Evolutionary conservation across 2,888 invertebrate species (phyloP).

Genomic region (Molorchus minor): DNA sequence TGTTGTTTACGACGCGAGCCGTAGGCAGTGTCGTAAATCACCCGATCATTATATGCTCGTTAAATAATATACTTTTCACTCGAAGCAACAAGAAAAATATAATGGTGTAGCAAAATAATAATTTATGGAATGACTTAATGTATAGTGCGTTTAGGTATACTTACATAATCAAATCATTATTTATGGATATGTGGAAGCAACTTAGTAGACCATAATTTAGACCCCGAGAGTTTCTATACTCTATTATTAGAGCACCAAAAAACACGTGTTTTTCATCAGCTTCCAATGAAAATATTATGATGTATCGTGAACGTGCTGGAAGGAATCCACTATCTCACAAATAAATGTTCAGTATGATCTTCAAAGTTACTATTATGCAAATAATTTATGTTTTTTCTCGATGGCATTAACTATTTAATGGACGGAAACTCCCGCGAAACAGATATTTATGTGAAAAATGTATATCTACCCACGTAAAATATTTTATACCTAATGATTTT

Average conservation of each 20-base stretch:
- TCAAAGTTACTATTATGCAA: slow-evolving; percentile 9
- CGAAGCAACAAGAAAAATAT: background rate
- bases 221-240: background rate
- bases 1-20: no score
- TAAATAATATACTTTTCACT: no score
- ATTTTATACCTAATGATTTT: no score
- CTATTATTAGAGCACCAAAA: slow-evolving; percentile 12
- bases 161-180: no score
- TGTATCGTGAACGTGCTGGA: slow-evolving; percentile 4
- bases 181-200: no score
- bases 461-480: no score
- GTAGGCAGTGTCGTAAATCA: no score
- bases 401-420: slow-evolving; percentile 2
- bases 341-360: slow-evolving; percentile 6
- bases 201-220: background rate
- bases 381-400: slow-evolving; percentile 5
- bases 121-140: no score
- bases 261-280: slow-evolving; percentile 15
- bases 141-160: no score
- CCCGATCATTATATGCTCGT: no score
- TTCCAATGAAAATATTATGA: slow-evolving; percentile 12
- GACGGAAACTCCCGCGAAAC: background rate
- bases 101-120: background rate
- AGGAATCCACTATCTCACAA: slow-evolving; percentile 1
- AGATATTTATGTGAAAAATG: background rate